A percentile compares a stretch with the other conserved stretches of the same genome.
These are phyloP conservation scores for Cephus sareptanus DNA, from an alignment of 2,888 invertebrate genomes.

Conservation along the genomic window DNA sequence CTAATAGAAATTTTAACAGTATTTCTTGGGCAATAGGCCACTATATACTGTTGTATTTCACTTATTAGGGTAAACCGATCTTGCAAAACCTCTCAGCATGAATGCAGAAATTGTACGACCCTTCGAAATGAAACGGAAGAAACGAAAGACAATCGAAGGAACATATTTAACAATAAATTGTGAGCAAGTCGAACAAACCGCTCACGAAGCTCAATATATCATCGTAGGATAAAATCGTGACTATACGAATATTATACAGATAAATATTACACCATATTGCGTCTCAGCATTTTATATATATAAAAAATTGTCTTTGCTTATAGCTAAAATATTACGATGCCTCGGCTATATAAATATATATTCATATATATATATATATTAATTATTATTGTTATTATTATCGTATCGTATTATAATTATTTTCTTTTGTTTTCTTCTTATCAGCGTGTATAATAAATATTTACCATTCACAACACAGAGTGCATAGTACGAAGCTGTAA, in stretches of 20 bases:
- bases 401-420: slow-evolving; percentile 12
- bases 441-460: slow-evolving; percentile 16
- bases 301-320: slow-evolving; percentile 64
- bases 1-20: background rate
- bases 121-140: background rate
- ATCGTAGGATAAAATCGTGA: slow-evolving; percentile 50
- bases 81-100: background rate
- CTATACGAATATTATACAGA: slow-evolving; percentile 48
- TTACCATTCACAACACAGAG: slow-evolving; percentile 66
- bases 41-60: background rate
- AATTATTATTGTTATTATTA: slow-evolving; percentile 49
- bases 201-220: slow-evolving; percentile 32
- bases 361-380: slow-evolving; percentile 23
- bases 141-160: background rate
- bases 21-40: background rate
- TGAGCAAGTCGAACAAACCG: slow-evolving; percentile 31
- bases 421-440: background rate
- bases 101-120: background rate
- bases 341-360: slow-evolving; percentile 62
- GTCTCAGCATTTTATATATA: slow-evolving; percentile 41
- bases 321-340: slow-evolving; percentile 64
- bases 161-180: background rate
- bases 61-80: background rate
- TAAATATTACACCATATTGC: slow-evolving; percentile 53
- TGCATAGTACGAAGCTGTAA: slow-evolving; percentile 65